phyloP scores from a whole-genome alignment of 2,113 vertebrate genomes.

The Amphiprion ocellaris region DNA sequence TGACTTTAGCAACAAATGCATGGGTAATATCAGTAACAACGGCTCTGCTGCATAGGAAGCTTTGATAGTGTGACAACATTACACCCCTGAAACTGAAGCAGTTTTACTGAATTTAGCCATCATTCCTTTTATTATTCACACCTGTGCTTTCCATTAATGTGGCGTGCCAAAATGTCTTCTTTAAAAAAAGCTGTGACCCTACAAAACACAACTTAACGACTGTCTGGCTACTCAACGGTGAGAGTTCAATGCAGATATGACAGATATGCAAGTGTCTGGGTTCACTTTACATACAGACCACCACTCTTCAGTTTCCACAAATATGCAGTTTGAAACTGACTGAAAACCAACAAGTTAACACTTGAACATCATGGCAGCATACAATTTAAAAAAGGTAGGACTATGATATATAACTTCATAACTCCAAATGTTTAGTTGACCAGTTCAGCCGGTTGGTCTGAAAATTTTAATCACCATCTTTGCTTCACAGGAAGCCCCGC shows the following conservation, averaged over 20 bases:
- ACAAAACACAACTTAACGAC: no score
- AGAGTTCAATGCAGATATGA: no score
- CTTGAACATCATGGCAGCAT: background rate
- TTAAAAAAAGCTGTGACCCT: background rate
- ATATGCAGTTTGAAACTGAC: background rate
- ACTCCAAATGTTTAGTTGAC: slow-evolving; percentile 8
- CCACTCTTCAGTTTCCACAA: background rate
- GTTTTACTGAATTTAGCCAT: background rate
- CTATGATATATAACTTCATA: background rate
- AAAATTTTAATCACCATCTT: slow-evolving; percentile 23
- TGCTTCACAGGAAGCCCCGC: slow-evolving; percentile 45
- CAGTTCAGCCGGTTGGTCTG: background rate
- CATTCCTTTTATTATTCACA: background rate
- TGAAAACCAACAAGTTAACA: background rate
- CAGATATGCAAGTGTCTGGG: no score
- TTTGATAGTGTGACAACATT: no score
- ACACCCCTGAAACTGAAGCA: background rate
- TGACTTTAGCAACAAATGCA: no score
- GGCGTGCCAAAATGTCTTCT: background rate
- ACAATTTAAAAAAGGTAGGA: background rate
- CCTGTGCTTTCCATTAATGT: no score
- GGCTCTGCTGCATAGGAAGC: no score
- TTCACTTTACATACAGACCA: background rate
- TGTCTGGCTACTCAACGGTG: no score
- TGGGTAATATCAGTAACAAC: no score